Conservation (phyloP, 2,888 invertebrate genomes). For the Mimachlamys varia region DNA sequence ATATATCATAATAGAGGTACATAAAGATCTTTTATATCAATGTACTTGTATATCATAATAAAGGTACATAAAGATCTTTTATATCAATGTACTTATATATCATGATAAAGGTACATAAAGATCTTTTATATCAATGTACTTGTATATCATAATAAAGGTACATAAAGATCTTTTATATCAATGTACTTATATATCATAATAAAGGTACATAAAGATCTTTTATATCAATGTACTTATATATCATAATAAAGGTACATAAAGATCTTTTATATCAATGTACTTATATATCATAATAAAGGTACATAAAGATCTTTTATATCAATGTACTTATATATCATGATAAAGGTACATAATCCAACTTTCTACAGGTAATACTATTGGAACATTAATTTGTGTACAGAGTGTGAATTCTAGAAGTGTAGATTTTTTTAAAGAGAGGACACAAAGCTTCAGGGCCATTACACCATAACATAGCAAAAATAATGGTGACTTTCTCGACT, state of each 20-base stretch:
- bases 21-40: background rate
- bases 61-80: too few species aligned
- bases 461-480: too few species aligned
- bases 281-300: background rate
- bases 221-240: background rate
- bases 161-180: background rate
- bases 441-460: too few species aligned
- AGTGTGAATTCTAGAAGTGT: too few species aligned
- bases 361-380: too few species aligned
- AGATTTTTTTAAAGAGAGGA: too few species aligned
- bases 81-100: background rate
- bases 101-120: too few species aligned
- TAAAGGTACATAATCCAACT: background rate
- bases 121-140: background rate
- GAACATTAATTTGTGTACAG: too few species aligned
- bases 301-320: background rate
- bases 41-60: background rate
- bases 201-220: too few species aligned
- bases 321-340: background rate
- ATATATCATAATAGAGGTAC: background rate
- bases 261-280: background rate
- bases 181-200: background rate
- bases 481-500: too few species aligned
- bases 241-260: too few species aligned
- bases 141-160: background rate